phyloP scores from a whole-genome alignment of 2,888 invertebrate genomes.

The Aethes cnicana region DNA sequence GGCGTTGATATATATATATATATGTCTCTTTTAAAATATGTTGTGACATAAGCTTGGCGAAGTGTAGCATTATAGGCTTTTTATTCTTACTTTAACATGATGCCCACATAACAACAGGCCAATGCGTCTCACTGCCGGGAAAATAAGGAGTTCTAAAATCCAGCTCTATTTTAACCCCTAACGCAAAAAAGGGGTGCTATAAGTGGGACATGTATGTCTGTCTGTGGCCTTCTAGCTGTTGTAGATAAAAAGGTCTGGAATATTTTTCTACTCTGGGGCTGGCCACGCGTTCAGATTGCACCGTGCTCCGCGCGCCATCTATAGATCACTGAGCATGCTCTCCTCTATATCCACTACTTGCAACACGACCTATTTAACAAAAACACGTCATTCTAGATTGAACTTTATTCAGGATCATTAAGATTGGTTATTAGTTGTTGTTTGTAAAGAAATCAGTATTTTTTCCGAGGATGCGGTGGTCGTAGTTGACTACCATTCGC shows the following conservation, averaged over 20 bases:
- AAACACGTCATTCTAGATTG: conserved; percentile 27
- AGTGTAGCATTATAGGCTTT: too few relatives aligned
- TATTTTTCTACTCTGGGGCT: conserved; percentile 49
- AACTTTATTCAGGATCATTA: conserved; percentile 34
- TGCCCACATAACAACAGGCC: too few relatives aligned
- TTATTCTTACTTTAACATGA: too few relatives aligned
- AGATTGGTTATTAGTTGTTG: conserved; percentile 36
- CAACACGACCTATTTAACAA: conserved; percentile 56
- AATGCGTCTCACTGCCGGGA: too few relatives aligned
- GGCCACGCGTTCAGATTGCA: conserved; percentile 55
- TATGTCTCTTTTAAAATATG: too few relatives aligned
- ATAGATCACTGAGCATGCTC: conserved; percentile 72
- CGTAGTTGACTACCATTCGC: conserved; percentile 54
- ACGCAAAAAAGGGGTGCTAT: too few relatives aligned
- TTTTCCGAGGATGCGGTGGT: conserved; percentile 43
- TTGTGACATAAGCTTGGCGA: background rate
- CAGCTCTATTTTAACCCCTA: too few relatives aligned
- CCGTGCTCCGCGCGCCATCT: conserved; percentile 60
- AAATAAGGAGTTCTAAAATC: too few relatives aligned
- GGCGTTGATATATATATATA: too few relatives aligned
- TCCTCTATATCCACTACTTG: conserved; percentile 54
- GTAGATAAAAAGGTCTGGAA: conserved; percentile 18
- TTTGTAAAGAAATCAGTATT: conserved; percentile 42
- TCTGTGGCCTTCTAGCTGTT: too few relatives aligned
- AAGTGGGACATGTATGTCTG: too few relatives aligned